phyloP scores from a whole-genome alignment of 2,797 vertebrate genomes.

The Gadopsis bispinosus region DNA sequence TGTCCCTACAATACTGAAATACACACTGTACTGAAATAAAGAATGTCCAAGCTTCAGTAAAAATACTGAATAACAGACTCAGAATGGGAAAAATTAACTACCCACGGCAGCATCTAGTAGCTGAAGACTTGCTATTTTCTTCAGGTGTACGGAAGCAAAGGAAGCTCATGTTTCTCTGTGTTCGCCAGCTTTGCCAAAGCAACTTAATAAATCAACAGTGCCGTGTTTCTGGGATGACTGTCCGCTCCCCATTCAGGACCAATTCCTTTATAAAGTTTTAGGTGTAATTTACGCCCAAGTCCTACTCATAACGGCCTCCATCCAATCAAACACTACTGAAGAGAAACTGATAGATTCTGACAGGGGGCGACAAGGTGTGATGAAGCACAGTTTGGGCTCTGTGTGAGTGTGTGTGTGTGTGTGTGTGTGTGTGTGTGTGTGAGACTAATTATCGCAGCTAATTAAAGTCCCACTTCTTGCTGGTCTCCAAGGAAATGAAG shows the following conservation, averaged over 20 bases:
- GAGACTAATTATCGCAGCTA: slow-evolving; percentile 79
- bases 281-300: slow-evolving; percentile 31
- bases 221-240: not conserved
- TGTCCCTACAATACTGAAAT: not conserved
- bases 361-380: slow-evolving; percentile 51
- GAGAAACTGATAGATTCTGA: slow-evolving; percentile 39
- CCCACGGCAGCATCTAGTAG: not conserved
- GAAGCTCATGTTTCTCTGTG: not conserved
- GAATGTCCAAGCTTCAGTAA: not conserved
- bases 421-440: slow-evolving; percentile 10
- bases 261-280: slow-evolving; percentile 16
- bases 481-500: slow-evolving; percentile 70
- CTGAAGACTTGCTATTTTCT: not conserved
- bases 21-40: not conserved
- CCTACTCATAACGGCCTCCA: slow-evolving; percentile 20
- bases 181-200: rapidly evolving
- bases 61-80: not conserved
- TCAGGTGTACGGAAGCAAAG: not conserved
- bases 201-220: not conserved
- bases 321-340: slow-evolving; percentile 36
- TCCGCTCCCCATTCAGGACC: not conserved
- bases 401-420: slow-evolving; percentile 27
- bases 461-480: slow-evolving; percentile 80
- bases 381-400: slow-evolving; percentile 48
- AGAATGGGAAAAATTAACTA: not conserved